Percentiles rank a stretch among this genome's conserved stretches.
Evolutionary conservation across 2,888 invertebrate genomes (phyloP).

Genomic region (Disparrhopalites patrizii): DNA sequence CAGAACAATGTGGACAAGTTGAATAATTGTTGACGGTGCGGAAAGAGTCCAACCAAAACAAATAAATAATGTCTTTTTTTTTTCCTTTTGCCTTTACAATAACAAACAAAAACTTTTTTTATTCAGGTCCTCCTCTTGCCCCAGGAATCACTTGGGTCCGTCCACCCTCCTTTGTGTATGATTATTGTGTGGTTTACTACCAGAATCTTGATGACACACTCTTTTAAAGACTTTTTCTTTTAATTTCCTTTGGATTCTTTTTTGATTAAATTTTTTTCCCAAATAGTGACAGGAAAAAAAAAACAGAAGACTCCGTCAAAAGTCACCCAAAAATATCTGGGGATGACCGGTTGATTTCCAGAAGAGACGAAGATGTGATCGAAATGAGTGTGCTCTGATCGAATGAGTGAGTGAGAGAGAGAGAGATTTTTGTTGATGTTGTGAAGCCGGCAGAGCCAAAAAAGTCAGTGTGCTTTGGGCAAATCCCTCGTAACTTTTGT

Average conservation of each 20-base stretch:
- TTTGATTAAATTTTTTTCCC: neutral
- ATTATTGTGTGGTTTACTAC: neutral
- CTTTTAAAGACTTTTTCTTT: slow-evolving; percentile 9
- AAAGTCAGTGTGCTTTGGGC: slow-evolving; percentile 39
- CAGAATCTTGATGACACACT: no score
- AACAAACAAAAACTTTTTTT: no score
- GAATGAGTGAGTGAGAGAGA: slow-evolving; percentile 6
- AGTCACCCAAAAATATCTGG: neutral
- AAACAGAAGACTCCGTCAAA: neutral
- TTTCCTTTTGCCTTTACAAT: no score
- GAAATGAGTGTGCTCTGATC: slow-evolving; percentile 1
- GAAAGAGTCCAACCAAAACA: slow-evolving; percentile 27
- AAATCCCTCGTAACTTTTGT: slow-evolving; percentile 39
- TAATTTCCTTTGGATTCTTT: neutral
- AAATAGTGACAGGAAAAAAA: neutral
- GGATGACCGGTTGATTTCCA: neutral
- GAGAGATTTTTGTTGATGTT: no score
- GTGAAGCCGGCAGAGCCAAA: slow-evolving; percentile 38
- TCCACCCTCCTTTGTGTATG: neutral
- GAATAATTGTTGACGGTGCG: no score
- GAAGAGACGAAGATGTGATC: neutral
- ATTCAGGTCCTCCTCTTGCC: no score
- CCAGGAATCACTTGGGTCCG: slow-evolving; percentile 31
- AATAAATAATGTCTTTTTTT: slow-evolving; percentile 18
- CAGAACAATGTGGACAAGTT: no score